These are phyloP conservation scores for Craniophora ligustri DNA, from an alignment of 2,888 invertebrate species.

Conservation along the genomic window DNA sequence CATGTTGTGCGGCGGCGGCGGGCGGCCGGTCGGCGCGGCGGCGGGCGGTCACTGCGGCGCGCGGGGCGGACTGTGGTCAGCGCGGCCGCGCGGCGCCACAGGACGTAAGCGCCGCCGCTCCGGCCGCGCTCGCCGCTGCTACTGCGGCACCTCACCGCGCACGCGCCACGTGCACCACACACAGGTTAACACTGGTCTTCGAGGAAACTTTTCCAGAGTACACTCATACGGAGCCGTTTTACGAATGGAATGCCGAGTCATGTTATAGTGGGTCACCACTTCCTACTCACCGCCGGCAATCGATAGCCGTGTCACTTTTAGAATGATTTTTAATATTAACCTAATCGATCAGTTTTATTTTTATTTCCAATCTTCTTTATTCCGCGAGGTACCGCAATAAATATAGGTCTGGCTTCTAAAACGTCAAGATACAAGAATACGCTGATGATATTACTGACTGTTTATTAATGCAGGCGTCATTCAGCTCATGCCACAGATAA, in stretches of 20 bases:
- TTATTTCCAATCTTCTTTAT: too few relatives aligned
- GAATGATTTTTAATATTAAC: neutral
- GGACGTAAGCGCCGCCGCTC: constrained; percentile 36
- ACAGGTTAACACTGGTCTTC: constrained; percentile 49
- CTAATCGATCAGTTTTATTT: neutral
- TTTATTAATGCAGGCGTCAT: too few relatives aligned
- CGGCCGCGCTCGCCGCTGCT: constrained; percentile 18
- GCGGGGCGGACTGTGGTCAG: constrained; percentile 59
- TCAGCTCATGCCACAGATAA: too few relatives aligned
- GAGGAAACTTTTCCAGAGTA: constrained; percentile 30
- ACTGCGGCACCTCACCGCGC: constrained; percentile 67
- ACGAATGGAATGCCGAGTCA: constrained; percentile 33
- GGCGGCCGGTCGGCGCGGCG: constrained; percentile 39
- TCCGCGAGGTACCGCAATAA: too few relatives aligned
- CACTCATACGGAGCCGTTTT: constrained; percentile 20
- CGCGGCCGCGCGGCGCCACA: constrained; percentile 37
- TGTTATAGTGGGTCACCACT: constrained; percentile 28
- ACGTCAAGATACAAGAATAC: too few relatives aligned
- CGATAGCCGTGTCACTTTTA: constrained; percentile 19
- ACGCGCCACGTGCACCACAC: constrained; percentile 64
- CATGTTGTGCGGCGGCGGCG: constrained; percentile 33
- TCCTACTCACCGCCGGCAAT: constrained; percentile 15
- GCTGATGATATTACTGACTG: too few relatives aligned
- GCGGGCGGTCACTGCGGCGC: constrained; percentile 52
- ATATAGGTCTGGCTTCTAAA: too few relatives aligned